Percentiles rank a stretch among this genome's conserved stretches.
Evolutionary conservation across 1,140 invertebrate species (phyloP).

Genomic region (Harlomillsia oculata): DNA sequence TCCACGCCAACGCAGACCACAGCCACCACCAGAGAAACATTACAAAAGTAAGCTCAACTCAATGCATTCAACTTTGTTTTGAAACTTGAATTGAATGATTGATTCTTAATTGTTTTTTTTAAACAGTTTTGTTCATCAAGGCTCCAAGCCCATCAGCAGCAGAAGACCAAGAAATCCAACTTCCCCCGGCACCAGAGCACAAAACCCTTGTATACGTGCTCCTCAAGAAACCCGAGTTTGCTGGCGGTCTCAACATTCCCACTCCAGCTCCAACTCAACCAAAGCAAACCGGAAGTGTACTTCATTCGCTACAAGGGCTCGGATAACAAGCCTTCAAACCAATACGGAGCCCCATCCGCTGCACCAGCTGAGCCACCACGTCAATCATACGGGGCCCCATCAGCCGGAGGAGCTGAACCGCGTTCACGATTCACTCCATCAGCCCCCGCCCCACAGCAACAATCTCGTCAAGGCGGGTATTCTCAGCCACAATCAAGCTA

Average conservation of each 20-base stretch:
- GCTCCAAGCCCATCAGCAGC: slow-evolving; percentile 68
- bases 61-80: no score
- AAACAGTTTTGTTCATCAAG: slow-evolving; percentile 81
- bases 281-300: slow-evolving; percentile 70
- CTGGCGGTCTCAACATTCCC: slow-evolving; percentile 64
- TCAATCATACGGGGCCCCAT: no score
- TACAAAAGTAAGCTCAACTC: no score
- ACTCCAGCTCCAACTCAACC: slow-evolving; percentile 59
- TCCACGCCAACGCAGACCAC: slow-evolving; percentile 40
- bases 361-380: neutral
- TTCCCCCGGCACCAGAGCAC: slow-evolving; percentile 69
- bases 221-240: slow-evolving; percentile 74
- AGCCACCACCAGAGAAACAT: slow-evolving; percentile 66
- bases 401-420: neutral
- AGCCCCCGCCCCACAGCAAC: neutral
- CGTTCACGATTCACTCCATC: neutral
- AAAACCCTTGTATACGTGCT: slow-evolving; percentile 82
- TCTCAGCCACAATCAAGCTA: slow-evolving; percentile 10
- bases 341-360: slow-evolving; percentile 4
- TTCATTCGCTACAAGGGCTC: slow-evolving; percentile 70
- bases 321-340: neutral
- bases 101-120: no score
- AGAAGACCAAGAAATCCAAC: slow-evolving; percentile 57
- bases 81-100: no score
- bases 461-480: neutral